Evolutionary conservation across 1,140 invertebrate species (phyloP), one percentile per base, ranked within the genome.

Genomic region (Ectropis grisescens): DNA sequence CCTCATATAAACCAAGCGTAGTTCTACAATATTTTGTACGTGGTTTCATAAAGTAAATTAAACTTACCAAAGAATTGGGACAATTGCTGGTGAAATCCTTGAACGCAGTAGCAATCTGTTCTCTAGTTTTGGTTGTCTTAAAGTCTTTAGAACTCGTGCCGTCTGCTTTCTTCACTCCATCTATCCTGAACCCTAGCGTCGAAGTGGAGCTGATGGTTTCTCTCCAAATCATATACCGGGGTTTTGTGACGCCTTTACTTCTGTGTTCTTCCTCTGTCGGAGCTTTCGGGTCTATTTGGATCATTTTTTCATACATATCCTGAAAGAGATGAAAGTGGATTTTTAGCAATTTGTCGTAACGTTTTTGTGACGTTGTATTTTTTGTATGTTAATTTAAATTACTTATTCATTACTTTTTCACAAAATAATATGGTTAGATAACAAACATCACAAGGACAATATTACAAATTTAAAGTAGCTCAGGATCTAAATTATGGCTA

Each of bases 291-390:
- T 98, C 96, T 33, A 98, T 93, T 69, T 97, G 93, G 37, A 97
- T 91, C 96, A 99, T 98, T 84, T 99, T 98, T 49, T 98, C 93
- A 75, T 97, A 99, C 92, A 99, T 97, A 78, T 99, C 97, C 87
- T 88, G 59, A 16, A 85, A 83, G 33, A 11, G 40, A 23, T 29
- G 23, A 24, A 34, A 27, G 32, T 22, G n/a, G n/a, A n/a, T n/a
- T n/a, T n/a, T n/a, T n/a, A n/a, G 0, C 11, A 15, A 19, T 19
- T 19, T 19, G 16, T 19, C 8, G 16, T 19, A n/a, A n/a, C n/a
- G n/a, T n/a, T n/a, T n/a, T n/a, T n/a, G n/a, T n/a, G n/a, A n/a
- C n/a, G n/a, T n/a, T n/a, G n/a, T n/a, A n/a, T n/a, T n/a, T n/a
- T n/a, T n/a, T n/a, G n/a, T n/a, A n/a, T n/a, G n/a, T n/a, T n/a